phyloP scores from a whole-genome alignment of 2,797 vertebrate species.

The Manis javanica region DNA sequence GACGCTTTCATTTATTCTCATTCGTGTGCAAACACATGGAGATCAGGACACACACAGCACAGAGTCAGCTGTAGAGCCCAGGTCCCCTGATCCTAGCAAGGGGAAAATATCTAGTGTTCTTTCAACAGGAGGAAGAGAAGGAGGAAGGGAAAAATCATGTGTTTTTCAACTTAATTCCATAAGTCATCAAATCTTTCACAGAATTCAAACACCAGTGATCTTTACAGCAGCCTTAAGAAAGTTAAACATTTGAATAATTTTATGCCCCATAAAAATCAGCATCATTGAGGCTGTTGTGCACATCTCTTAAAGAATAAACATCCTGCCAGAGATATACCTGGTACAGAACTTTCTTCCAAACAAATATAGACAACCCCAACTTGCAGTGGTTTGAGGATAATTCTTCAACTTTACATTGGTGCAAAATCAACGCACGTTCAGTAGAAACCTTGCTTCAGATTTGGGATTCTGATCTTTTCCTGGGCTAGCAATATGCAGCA shows the following conservation, averaged over 20 bases:
- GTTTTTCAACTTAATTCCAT: neutral
- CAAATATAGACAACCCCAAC: neutral
- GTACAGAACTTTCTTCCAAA: conserved; percentile 16
- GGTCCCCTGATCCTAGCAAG: neutral
- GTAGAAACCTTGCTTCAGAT: neutral
- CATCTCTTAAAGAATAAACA: conserved; percentile 43
- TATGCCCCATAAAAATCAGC: neutral
- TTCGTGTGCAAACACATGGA: neutral
- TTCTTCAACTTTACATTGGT: neutral
- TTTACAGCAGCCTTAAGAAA: conserved; percentile 48
- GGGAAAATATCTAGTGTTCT: neutral
- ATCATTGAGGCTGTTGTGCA: neutral
- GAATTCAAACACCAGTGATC: conserved; percentile 16
- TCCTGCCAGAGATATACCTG: neutral
- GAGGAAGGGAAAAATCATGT: neutral
- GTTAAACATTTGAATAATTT: neutral
- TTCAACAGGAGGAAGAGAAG: neutral
- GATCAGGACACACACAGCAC: neutral
- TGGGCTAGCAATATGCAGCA: neutral
- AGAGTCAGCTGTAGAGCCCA: neutral
- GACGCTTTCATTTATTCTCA: neutral
- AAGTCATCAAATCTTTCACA: neutral
- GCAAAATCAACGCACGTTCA: neutral
- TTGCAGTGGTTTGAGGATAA: neutral
- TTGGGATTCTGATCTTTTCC: neutral